Evolutionary conservation across 2,888 invertebrate genomes (phyloP), one percentile per base, ranked within the genome.

Genomic region (Drosophila maculinotata): DNA sequence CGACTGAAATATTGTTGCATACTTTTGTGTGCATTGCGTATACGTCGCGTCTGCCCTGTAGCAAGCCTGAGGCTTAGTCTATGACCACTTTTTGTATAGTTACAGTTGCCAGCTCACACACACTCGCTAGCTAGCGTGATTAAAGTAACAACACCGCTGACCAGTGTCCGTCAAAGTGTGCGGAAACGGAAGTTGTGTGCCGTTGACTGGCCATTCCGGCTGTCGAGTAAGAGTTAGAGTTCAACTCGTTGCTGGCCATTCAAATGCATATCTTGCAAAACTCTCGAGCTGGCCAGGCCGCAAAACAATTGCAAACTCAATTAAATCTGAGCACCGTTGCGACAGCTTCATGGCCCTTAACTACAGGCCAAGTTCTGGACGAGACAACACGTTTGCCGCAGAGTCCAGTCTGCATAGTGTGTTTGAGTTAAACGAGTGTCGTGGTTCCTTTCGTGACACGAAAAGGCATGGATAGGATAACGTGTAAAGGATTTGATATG

Each of bases 291-390:
- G 47, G 48, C 20, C 65, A 52, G 68, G 78, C 83, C 79, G 64
- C 87, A 83, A 76, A 83, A 81, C 85, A 87, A 83, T 87, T 83
- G 87, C 76, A 84, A 83, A 83, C 83, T 87, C 87, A 87, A 83
- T 83, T 83, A 83, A 83, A 83, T 81, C 82, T 79, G 87, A 80
- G 87, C 82, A 73, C 75, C 84, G 70, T 58, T 71, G 81, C 69
- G 74, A 51, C 83, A 81, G 57, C 64, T 38, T 28, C 63, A 53
- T 49, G 68, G 62, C 67, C 58, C 80, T 80, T 73, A 77, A 68
- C 79, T 77, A 66, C 69, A 69, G 72, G 57, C 64, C 62, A 76
- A 79, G 67, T 76, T 76, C 45, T 70, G 42, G 25, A 53, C 62
- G 17, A 49, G 31, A 48, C 51, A 28, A 44, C 59, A 31, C 31